Evolutionary conservation across 2,797 vertebrate species (phyloP).

Genomic region (Mormyrus hasselquistii): DNA sequence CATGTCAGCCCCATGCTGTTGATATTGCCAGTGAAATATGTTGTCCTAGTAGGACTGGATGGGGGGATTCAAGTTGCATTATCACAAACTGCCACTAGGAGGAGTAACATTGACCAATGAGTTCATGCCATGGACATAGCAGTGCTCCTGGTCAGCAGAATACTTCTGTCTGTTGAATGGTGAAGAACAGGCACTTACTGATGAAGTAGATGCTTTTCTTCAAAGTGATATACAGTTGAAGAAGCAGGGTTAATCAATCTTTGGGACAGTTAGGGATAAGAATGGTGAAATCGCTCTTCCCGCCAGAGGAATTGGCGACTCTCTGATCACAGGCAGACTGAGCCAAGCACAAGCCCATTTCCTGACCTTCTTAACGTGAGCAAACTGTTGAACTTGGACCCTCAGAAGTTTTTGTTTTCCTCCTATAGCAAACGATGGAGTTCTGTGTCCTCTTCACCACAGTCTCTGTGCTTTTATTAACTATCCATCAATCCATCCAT

Average conservation of each 20-base stretch:
- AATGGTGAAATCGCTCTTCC: not conserved
- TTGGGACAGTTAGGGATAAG: not conserved
- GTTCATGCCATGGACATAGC: not conserved
- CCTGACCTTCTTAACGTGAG: not conserved
- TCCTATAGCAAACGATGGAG: not conserved
- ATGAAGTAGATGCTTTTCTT: not conserved
- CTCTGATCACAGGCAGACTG: not conserved
- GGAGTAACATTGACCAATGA: not conserved
- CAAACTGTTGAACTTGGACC: not conserved
- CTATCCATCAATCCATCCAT: not conserved
- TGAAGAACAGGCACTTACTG: not conserved
- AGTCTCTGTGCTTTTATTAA: not conserved
- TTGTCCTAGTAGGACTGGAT: not conserved
- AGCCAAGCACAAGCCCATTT: not conserved
- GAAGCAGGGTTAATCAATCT: not conserved
- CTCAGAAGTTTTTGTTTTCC: no score
- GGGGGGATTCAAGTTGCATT: not conserved
- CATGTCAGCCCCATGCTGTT: not conserved
- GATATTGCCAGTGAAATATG: not conserved
- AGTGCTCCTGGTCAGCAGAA: not conserved
- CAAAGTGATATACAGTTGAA: not conserved
- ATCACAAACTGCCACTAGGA: not conserved
- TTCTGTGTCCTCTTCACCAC: not conserved
- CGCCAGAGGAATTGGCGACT: not conserved
- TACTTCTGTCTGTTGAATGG: not conserved